Base-by-base conservation (phyloP, 2,113 vertebrate species). In the Gymnobelideus leadbeateri region DNA sequence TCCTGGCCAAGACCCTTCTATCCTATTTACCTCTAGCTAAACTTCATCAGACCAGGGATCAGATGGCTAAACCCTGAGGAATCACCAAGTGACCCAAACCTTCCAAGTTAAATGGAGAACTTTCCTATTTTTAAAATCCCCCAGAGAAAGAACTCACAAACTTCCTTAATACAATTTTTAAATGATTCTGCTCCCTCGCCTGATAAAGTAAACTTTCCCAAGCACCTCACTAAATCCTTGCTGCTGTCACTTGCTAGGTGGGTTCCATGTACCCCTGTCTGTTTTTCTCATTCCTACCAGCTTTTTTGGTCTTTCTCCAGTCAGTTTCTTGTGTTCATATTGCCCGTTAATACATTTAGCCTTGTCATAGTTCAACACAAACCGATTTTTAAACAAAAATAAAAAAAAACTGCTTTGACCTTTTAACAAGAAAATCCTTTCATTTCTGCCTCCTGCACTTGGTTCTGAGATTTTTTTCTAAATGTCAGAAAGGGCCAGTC, bases 341-440 rank as follows among this genome's bases (percentile, higher is more conserved):
- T 52, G 96, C 94, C 95, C 28, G 8, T 52, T 84, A 91, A 77
- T 31, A 61, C 49, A 23, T 94, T 96, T 9, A 91, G 97, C 94
- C 97, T 97, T 97, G 95, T 96, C 98, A 97, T 53, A 95, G 97
- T 89, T 95, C 97, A 95, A 94, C 97, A 95, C 92, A 96, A 97
- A 97, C 97, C 93, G 43, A n/a, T 92, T 97, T 98, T 97, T 93
- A 93, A 95, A 96, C 93, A 96, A 92, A 92, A 96, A 97, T 77
- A 94, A 94, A 94, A 98, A 97, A 94, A 97, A 97, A 52, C 37
- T 53, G 93, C 94, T 92, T 94, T 99, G 98, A 99, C 98, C 98
- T 99, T 98, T 99, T 98, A 97, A 98, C 0, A 57, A 98, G 98
- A 98, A 98, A 99, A 98, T 98, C 97, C 97, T 98, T 96, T 98